Conservation (phyloP, 2,888 invertebrate species). For the Hemaris fuciformis region DNA sequence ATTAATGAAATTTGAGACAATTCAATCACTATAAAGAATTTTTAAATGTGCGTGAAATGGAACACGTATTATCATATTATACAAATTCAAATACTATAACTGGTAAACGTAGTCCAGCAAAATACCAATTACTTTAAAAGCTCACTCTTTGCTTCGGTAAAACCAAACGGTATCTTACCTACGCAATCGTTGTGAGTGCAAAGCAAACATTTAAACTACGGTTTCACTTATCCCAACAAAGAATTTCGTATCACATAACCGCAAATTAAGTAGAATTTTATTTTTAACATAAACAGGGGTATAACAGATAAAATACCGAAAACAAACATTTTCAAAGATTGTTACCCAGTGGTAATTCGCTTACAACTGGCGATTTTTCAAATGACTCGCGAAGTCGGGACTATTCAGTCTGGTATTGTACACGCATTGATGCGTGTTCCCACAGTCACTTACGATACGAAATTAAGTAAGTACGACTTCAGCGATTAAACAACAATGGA, state of each 20-base stretch:
- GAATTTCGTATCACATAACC: conserved; percentile 30
- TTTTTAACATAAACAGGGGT: background rate
- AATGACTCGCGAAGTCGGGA: conserved; percentile 46
- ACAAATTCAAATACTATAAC: background rate
- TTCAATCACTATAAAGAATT: too few species aligned
- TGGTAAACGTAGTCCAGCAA: background rate
- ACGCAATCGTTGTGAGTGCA: conserved; percentile 65
- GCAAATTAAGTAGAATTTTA: background rate
- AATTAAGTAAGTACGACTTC: background rate
- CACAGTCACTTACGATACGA: conserved; percentile 35
- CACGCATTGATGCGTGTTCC: conserved; percentile 53
- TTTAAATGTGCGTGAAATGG: too few species aligned
- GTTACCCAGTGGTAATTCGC: conserved; percentile 44
- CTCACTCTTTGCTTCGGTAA: background rate
- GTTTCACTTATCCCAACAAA: conserved; percentile 58
- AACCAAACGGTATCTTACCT: conserved; percentile 59
- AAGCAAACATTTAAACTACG: conserved; percentile 68
- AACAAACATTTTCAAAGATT: conserved; percentile 35
- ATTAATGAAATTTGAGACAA: too few species aligned
- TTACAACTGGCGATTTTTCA: conserved; percentile 58
- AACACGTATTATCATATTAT: too few species aligned
- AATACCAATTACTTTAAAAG: background rate
- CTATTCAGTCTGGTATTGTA: conserved; percentile 42
- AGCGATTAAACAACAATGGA: too few species aligned
- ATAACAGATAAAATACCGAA: conserved; percentile 41